These are phyloP conservation scores for Lysiphlebus fabarum DNA, from an alignment of 1,140 invertebrate genomes.

Conservation along the genomic window DNA sequence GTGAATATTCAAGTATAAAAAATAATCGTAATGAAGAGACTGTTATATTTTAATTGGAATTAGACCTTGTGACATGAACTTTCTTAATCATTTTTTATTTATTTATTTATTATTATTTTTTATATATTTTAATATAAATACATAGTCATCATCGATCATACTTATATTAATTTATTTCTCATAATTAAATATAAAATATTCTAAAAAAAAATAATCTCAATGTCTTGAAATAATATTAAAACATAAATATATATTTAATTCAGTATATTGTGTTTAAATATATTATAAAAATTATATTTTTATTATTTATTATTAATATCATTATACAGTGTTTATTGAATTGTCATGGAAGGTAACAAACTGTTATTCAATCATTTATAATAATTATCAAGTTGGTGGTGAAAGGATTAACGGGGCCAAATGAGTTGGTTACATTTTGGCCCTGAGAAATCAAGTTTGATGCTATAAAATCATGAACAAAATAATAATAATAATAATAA, in stretches of 20 bases:
- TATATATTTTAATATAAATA: too few species aligned
- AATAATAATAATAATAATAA: slow-evolving; percentile 16
- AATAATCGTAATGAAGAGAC: slow-evolving; percentile 16
- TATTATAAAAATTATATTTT: not conserved
- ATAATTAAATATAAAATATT: too few species aligned
- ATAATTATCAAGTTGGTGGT: slow-evolving; percentile 9
- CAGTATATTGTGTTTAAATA: not conserved
- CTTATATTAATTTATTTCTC: not conserved
- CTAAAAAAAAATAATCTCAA: too few species aligned
- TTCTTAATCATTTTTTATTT: slow-evolving; percentile 12
- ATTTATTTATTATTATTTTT: too few species aligned
- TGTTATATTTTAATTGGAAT: slow-evolving; percentile 30
- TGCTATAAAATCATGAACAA: not conserved
- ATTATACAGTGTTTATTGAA: slow-evolving; percentile 16
- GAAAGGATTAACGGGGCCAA: too few species aligned
- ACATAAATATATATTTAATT: not conserved
- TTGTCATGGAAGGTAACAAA: slow-evolving; percentile 22
- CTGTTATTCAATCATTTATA: slow-evolving; percentile 18
- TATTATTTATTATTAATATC: not conserved
- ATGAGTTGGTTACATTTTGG: not conserved
- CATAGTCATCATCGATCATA: slow-evolving; percentile 4
- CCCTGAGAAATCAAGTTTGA: not conserved
- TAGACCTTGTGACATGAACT: slow-evolving; percentile 21
- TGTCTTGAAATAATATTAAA: not conserved
- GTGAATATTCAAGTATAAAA: slow-evolving; percentile 23